phyloP scores from a whole-genome alignment of 2,113 vertebrate genomes.

The western clawed frog (Xenopus tropicalis) region DNA sequence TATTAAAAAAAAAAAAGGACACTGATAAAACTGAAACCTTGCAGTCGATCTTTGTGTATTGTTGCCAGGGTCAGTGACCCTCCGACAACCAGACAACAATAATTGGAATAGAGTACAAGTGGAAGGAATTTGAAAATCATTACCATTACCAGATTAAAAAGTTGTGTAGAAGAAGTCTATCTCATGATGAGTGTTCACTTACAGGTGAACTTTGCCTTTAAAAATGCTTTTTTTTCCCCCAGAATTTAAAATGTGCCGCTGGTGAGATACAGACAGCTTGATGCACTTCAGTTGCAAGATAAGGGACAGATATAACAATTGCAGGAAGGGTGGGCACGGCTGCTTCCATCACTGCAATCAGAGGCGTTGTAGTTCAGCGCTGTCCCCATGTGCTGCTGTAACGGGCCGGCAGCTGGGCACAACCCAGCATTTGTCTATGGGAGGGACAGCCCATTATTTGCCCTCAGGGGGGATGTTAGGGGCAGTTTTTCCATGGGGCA shows the following conservation, averaged over 20 bases:
- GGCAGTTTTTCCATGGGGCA: too few relatives aligned
- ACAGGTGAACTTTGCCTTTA: conserved; percentile 9
- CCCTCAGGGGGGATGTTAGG: too few relatives aligned
- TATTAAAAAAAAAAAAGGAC: too few relatives aligned
- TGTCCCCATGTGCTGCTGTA: neutral
- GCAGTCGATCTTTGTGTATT: too few relatives aligned
- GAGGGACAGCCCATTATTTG: neutral
- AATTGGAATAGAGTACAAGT: too few relatives aligned
- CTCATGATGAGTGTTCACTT: neutral
- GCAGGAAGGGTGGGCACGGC: conserved; percentile 30
- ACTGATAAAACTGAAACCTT: too few relatives aligned
- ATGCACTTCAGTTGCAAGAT: conserved; percentile 11
- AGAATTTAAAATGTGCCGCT: neutral
- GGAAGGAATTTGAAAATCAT: too few relatives aligned
- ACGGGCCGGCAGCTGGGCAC: neutral
- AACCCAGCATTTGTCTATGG: neutral
- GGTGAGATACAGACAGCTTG: neutral
- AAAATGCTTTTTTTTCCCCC: conserved; percentile 17
- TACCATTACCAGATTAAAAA: too few relatives aligned
- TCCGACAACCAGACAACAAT: too few relatives aligned
- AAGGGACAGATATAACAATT: conserved; percentile 28
- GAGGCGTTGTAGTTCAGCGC: neutral
- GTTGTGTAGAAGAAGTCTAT: neutral
- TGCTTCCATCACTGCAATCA: conserved; percentile 12
- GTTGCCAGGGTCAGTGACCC: too few relatives aligned